Percentiles rank a stretch among this genome's conserved stretches.
These are phyloP conservation scores for Corythoichthys intestinalis DNA, from an alignment of 2,113 vertebrate genomes.

Conservation along the genomic window DNA sequence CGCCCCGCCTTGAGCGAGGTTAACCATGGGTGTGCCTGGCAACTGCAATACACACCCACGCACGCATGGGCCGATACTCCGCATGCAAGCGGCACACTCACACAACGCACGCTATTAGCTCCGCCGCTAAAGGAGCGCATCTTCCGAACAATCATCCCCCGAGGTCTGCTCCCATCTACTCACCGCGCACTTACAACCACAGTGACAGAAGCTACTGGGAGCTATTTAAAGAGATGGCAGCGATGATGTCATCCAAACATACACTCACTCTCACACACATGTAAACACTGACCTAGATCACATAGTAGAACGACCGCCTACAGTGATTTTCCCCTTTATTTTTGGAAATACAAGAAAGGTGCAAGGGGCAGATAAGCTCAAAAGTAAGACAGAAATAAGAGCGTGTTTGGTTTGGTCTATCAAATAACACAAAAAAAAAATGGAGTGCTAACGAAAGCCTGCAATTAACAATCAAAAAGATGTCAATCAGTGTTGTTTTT, in stretches of 20 bases:
- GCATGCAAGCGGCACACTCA: slow-evolving; percentile 12
- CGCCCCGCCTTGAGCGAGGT: slow-evolving; percentile 64
- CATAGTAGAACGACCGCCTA: slow-evolving; percentile 39
- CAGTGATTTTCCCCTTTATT: slow-evolving; percentile 25
- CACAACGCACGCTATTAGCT: slow-evolving; percentile 9
- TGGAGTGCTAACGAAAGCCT: too few species aligned
- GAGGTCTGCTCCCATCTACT: slow-evolving; percentile 31
- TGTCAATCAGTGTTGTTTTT: too few species aligned
- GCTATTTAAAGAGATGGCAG: slow-evolving; percentile 58
- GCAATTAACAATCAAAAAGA: too few species aligned
- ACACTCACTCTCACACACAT: slow-evolving; percentile 25
- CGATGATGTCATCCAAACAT: slow-evolving; percentile 61
- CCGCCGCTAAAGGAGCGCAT: not conserved
- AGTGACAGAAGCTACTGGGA: slow-evolving; percentile 51
- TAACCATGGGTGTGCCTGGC: slow-evolving; percentile 67
- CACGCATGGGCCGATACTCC: slow-evolving; percentile 16
- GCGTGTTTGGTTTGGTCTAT: too few species aligned
- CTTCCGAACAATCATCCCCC: slow-evolving; percentile 11
- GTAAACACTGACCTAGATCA: slow-evolving; percentile 62
- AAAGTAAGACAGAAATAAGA: too few species aligned
- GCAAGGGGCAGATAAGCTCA: slow-evolving; percentile 28
- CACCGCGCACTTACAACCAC: slow-evolving; percentile 36
- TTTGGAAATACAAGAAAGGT: slow-evolving; percentile 45
- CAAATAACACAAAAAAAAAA: too few species aligned
- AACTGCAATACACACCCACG: slow-evolving; percentile 21